These are phyloP conservation scores for Boleophthalmus pectinirostris DNA, from an alignment of 2,113 vertebrate species.

Conservation along the genomic window DNA sequence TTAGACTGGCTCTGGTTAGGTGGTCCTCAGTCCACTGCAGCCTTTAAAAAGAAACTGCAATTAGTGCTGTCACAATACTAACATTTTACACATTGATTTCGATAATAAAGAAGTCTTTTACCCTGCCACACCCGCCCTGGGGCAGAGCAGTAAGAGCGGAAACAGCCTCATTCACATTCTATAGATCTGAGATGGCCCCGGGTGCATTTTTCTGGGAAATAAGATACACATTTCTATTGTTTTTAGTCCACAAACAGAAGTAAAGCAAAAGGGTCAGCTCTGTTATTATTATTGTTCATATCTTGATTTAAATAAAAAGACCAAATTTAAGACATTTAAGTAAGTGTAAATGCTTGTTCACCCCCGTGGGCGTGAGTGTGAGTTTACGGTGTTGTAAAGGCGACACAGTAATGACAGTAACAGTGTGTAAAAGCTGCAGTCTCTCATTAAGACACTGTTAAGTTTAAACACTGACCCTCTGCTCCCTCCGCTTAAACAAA, in stretches of 20 bases:
- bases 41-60: too few relatives aligned
- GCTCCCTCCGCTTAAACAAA: neutral
- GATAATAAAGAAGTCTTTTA: neutral
- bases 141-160: conserved; percentile 32
- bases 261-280: too few relatives aligned
- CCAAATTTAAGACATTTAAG: too few relatives aligned
- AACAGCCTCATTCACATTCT: conserved; percentile 21
- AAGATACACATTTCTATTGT: conserved; percentile 54
- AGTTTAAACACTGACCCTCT: conserved; percentile 50
- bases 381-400: conserved; percentile 53
- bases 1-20: conserved; percentile 43
- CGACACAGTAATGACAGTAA: conserved; percentile 59
- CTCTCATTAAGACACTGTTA: conserved; percentile 65
- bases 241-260: conserved; percentile 37
- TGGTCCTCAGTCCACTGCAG: conserved; percentile 11
- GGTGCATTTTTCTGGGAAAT: too few relatives aligned
- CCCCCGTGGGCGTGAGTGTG: neutral
- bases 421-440: conserved; percentile 58
- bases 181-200: conserved; percentile 7
- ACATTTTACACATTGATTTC: too few relatives aligned
- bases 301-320: too few relatives aligned
- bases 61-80: too few relatives aligned
- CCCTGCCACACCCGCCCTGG: neutral
- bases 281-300: too few relatives aligned
- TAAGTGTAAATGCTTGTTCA: too few relatives aligned